phyloP scores from a whole-genome alignment of 2,113 vertebrate genomes.

The Sigmodon hispidus region DNA sequence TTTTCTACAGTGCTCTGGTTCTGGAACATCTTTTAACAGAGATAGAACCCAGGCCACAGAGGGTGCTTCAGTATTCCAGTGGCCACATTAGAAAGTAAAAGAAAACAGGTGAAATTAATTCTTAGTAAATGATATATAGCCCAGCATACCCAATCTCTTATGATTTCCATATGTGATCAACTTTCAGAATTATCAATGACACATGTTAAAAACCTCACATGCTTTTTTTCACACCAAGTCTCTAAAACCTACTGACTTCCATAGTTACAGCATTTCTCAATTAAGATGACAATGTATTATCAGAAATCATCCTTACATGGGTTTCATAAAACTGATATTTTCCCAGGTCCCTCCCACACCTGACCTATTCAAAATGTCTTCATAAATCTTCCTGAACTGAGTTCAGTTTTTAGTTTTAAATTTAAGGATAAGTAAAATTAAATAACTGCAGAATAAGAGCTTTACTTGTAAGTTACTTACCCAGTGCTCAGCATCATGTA shows the following conservation, averaged over 20 bases:
- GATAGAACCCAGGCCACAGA: neutral
- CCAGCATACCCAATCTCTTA: neutral
- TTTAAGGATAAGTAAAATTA: slow-evolving; percentile 1
- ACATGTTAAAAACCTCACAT: neutral
- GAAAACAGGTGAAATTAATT: neutral
- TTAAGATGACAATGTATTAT: neutral
- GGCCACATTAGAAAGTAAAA: neutral
- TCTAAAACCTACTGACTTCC: neutral
- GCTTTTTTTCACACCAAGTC: neutral
- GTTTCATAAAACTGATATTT: neutral
- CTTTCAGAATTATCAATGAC: neutral
- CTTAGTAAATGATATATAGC: neutral
- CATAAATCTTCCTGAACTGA: neutral
- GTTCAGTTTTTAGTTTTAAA: neutral
- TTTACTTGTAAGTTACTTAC: neutral
- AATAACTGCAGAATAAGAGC: neutral
- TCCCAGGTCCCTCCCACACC: neutral
- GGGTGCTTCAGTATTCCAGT: neutral
- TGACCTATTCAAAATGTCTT: neutral
- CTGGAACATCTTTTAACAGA: neutral
- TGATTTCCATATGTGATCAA: slow-evolving; percentile 15
- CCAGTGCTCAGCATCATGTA: neutral
- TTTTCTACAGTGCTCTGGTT: neutral
- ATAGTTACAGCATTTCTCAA: neutral
- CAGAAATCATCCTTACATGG: neutral